Evolutionary conservation across 2,797 vertebrate genomes (phyloP), one percentile per base, ranked within the genome.

Genomic region (Tragopan temminckii): DNA sequence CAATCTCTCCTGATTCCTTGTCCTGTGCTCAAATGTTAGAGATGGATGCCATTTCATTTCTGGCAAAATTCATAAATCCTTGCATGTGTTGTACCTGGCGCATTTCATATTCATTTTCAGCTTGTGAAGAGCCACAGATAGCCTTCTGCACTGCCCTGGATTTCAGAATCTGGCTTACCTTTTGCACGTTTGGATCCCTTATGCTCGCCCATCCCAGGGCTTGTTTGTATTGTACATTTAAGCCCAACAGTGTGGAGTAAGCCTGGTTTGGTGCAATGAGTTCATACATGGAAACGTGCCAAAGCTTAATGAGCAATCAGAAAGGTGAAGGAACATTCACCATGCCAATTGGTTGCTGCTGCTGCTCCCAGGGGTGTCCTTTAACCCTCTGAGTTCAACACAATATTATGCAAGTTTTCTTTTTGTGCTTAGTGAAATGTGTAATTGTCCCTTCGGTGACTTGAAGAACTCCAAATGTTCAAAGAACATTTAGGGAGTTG

Each of bases 261-360:
- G 83, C 38, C 64, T 77, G 90, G 52, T 58, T 71, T 79, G 93
- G 93, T 90, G 90, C 86, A 89, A 38, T 2, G 50, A 92, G 94
- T 96, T 97, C 94, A 86, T 38, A 18, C 24, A 17, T 58, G 67
- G 91, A 88, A 43, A 36, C 6, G 11, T 45, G 94, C 84, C 94
- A 89, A 96, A 82, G 72, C 74, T 95, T 96, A 90, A 91, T 90
- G 96, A 95, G 81, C 78, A 92, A 82, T 94, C 94, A 80, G 94
- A 97, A 95, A 94, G 58, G 59, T 85, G 85, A 94, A 94, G 80
- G 90, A 93, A 93, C 23, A 17, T 76, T 81, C 82, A 84, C 52
- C 70, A 29, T 38, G 75, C 88, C 82, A 89, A 66, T 97, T 95
- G 96, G 78, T 91, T 57, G 1, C 74, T 79, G 59, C 83, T 76